Base-by-base conservation (phyloP, 2,888 invertebrate genomes). In the Cylindroiulus punctatus region DNA sequence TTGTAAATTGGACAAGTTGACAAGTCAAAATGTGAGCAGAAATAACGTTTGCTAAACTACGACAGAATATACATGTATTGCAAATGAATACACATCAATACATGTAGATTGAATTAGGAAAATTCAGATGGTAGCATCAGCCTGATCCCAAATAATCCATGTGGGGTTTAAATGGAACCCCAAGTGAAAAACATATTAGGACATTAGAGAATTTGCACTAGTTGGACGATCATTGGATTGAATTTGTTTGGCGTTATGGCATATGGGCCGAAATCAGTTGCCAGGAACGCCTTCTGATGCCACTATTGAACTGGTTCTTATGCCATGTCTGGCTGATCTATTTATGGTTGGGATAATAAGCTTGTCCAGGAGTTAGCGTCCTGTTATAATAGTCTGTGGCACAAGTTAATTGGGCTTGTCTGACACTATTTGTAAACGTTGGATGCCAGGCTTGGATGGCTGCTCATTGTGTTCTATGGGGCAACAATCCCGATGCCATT, bases 281-380 rank as follows among this genome's bases (percentile, higher is more conserved):
- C 47, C 47, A 47, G 47, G 14, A 47, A 47, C 47, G 47, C 47
- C 47, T n/a, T 52, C n/a, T 44, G n/a, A 8, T 52, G 52, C 2
- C 52, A n/a, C n/a, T 52, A 52, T 52, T 52, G 52, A 52, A 52
- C 52, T 52, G 19, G n/a, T n/a, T n/a, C 19, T 52, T 19, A n/a
- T 52, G 52, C 3, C 52, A 12, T 47, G 47, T 14, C 52, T 52
- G n/a, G 8, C 52, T 52, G n/a, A 22, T 22, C 10, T 26, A 65
- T 65, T 26, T 65, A 26, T 65, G 26, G 26, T 12, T 65, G 65
- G 26, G n/a, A 65, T 26, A 65, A 65, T 65, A 10, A 26, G 10
- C 26, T 65, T 65, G 65, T 65, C 65, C 65, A 65, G 65, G 57
- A 57, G 57, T 57, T 65, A 26, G 26, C 76, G 26, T 76, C 76